Percentiles rank a stretch among this genome's conserved stretches.
Conservation (phyloP, 1,140 invertebrate genomes). For the Camponotus pennsylvanicus region DNA sequence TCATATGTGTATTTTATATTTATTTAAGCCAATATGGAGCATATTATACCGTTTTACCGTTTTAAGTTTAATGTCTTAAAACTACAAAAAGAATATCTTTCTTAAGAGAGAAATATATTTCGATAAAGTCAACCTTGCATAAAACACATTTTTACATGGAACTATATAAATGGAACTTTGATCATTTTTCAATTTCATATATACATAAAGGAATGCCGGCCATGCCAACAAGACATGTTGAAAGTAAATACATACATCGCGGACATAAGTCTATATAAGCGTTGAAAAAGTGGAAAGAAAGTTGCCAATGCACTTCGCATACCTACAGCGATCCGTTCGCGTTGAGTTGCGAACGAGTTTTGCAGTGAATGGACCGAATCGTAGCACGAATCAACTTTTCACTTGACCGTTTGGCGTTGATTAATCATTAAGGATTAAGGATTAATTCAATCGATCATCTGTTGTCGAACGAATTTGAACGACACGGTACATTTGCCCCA, state of each 20-base stretch:
- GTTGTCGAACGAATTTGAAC: conserved; percentile 20
- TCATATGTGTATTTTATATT: no score
- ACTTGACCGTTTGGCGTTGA: conserved; percentile 36
- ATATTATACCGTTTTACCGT: no score
- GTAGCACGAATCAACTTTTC: conserved; percentile 70
- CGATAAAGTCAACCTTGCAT: neutral
- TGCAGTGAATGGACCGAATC: conserved; percentile 70
- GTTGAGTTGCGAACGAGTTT: conserved; percentile 67
- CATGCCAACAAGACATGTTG: conserved; percentile 50
- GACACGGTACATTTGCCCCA: conserved; percentile 16
- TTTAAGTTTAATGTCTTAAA: neutral
- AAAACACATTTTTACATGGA: conserved; percentile 38
- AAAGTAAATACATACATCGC: conserved; percentile 72
- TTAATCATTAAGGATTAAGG: conserved; percentile 47
- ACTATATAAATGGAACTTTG: conserved; percentile 42
- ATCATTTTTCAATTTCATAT: conserved; percentile 44
- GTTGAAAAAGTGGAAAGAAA: conserved; percentile 76
- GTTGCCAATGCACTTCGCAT: conserved; percentile 68
- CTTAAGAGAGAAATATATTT: neutral
- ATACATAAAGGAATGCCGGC: conserved; percentile 18
- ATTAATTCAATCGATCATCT: conserved; percentile 21
- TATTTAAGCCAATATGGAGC: no score
- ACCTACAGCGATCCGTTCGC: conserved; percentile 58
- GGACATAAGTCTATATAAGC: conserved; percentile 43
- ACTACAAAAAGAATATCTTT: neutral